phyloP scores from a whole-genome alignment of 35 echinoderm and acorn worm genomes.

The Heliocidaris erythrogramma region DNA sequence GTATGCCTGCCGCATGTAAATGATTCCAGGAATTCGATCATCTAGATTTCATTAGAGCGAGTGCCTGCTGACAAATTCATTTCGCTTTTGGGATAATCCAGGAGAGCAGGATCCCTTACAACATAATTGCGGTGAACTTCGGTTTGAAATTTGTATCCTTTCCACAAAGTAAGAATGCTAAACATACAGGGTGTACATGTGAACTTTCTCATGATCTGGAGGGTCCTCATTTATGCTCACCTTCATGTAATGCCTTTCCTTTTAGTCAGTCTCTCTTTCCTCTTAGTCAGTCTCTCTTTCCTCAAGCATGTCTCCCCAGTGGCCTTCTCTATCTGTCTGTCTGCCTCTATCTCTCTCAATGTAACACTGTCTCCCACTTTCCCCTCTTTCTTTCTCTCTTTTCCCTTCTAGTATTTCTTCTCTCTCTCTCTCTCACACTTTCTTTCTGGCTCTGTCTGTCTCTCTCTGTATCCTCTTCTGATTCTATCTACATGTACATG shows the following conservation, averaged over 20 bases:
- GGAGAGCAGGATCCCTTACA: neutral
- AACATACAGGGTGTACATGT: too few species aligned
- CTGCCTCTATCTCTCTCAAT: too few species aligned
- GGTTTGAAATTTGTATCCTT: neutral
- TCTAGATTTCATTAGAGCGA: neutral
- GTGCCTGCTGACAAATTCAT: neutral
- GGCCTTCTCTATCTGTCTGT: too few species aligned
- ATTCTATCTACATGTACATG: neutral
- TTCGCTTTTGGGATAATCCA: neutral
- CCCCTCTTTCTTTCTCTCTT: neutral
- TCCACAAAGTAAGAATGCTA: neutral
- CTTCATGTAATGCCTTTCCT: neutral
- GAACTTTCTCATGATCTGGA: too few species aligned
- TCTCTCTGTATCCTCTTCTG: too few species aligned
- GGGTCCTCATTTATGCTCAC: too few species aligned
- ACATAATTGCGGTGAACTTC: neutral
- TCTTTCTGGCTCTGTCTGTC: too few species aligned
- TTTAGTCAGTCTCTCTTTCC: neutral
- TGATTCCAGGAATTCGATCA: neutral
- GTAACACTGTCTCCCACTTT: neutral
- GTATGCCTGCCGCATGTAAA: neutral
- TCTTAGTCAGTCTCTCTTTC: neutral
- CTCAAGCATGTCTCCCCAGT: neutral
- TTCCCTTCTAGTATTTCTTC: neutral
- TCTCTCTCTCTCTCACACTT: neutral